These are phyloP conservation scores for Drosophila busckii DNA, from an alignment of 1,140 invertebrate species.

Conservation along the genomic window DNA sequence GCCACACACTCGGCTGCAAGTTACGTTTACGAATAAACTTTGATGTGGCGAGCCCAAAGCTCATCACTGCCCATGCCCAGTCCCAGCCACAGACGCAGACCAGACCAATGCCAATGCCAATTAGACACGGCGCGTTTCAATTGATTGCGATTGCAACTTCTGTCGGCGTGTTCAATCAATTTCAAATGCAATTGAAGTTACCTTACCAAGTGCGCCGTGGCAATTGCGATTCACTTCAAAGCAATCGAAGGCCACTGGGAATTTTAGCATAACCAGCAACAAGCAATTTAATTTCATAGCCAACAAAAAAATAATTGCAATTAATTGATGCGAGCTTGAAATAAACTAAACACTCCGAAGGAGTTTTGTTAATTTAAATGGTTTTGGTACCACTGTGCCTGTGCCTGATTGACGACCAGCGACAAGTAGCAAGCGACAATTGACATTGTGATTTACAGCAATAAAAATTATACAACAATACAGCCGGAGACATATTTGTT, in stretches of 20 bases:
- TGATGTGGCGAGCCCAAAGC: not conserved
- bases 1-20: conserved; percentile 26
- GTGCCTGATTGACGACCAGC: conserved; percentile 27
- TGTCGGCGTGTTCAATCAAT: conserved; percentile 32
- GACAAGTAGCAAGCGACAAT: conserved; percentile 41
- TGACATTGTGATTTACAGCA: conserved; percentile 70
- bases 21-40: conserved; percentile 63
- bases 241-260: not conserved
- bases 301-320: not conserved
- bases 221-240: conserved; percentile 18
- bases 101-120: conserved; percentile 21
- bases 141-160: conserved; percentile 6
- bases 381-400: conserved; percentile 29
- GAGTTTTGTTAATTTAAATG: not conserved
- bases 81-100: not conserved
- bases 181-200: conserved; percentile 5
- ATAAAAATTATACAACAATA: conserved; percentile 59
- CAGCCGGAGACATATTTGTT: conserved; percentile 35
- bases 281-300: too few species aligned
- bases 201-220: conserved; percentile 2
- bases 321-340: not conserved
- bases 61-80: not conserved
- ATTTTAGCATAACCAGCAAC: too few species aligned
- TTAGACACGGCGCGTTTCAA: conserved; percentile 28
- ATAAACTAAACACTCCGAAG: not conserved